Evolutionary conservation across 2,113 vertebrate genomes (phyloP).

Genomic region (Aix galericulata): DNA sequence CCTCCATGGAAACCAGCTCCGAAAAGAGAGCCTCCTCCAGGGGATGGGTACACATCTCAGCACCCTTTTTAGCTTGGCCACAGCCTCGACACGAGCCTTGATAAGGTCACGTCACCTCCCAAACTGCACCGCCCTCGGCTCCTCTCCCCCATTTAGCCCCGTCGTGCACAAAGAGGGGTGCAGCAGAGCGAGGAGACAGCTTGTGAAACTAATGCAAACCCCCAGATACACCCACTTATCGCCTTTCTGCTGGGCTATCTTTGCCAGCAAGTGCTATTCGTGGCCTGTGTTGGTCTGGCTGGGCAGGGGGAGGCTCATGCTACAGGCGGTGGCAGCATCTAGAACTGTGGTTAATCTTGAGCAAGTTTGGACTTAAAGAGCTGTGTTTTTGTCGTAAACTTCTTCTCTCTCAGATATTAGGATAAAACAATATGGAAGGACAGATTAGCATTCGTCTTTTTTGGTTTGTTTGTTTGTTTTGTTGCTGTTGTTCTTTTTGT

Average conservation of each 20-base stretch:
- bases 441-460: neutral
- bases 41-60: neutral
- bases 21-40: neutral
- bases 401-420: neutral
- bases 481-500: too few species aligned
- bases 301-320: neutral
- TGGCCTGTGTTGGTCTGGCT: neutral
- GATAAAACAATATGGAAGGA: neutral
- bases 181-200: neutral
- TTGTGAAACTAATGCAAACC: neutral
- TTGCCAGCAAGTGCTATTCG: neutral
- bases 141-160: neutral
- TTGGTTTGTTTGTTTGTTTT: neutral
- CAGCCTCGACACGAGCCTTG: accelerated
- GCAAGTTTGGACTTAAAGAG: neutral
- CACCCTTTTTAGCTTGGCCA: neutral
- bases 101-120: neutral
- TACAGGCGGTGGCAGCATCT: neutral
- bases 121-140: neutral
- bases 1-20: neutral
- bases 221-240: neutral
- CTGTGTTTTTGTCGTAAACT: neutral
- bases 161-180: neutral
- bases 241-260: neutral
- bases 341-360: neutral